Evolutionary conservation across 2,113 vertebrate genomes (phyloP).

Genomic region (Poecile atricapillus): DNA sequence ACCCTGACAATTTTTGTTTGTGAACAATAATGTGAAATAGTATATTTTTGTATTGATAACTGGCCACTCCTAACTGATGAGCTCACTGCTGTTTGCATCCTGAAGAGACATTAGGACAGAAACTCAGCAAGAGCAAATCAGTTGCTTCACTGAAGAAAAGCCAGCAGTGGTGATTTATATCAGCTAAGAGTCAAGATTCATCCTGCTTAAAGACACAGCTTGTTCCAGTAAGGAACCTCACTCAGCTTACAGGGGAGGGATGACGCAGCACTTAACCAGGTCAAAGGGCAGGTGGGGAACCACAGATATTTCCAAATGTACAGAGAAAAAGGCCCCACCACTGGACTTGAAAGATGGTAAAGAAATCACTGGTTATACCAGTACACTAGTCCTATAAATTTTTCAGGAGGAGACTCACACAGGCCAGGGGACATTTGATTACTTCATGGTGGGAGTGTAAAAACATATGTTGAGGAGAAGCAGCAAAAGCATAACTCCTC

Average conservation of each 20-base stretch:
- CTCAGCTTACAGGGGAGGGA: not conserved
- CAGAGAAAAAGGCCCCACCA: not conserved
- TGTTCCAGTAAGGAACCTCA: not conserved
- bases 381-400: not conserved
- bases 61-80: conserved; percentile 7
- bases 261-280: not conserved
- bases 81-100: conserved; percentile 15
- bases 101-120: not conserved
- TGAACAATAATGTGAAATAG: not conserved
- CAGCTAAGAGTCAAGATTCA: not conserved
- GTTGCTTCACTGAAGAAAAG: not conserved
- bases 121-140: not conserved
- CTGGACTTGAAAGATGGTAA: not conserved
- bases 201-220: not conserved
- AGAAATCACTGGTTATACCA: not conserved
- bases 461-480: not conserved
- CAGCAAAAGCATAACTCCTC: not conserved
- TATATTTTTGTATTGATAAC: conserved; percentile 6
- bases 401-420: not conserved
- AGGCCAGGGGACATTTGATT: not conserved
- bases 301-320: not conserved
- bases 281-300: not conserved
- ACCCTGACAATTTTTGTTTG: not conserved
- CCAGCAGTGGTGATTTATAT: not conserved
- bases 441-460: not conserved